These are phyloP conservation scores for Magallana angulata DNA, from an alignment of 1,140 invertebrate species.

Conservation along the genomic window DNA sequence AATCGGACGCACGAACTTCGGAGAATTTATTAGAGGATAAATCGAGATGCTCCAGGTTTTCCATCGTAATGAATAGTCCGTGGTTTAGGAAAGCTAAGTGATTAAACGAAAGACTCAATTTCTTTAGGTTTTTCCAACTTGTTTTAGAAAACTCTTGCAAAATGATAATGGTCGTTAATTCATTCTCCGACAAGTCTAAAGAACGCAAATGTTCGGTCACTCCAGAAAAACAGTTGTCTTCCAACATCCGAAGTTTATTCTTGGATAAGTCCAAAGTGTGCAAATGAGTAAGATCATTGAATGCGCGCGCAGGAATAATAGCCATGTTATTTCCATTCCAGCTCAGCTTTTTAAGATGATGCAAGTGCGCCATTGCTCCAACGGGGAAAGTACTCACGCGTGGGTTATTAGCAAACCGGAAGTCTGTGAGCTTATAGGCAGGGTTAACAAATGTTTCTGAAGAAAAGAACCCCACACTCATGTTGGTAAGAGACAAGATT, in stretches of 20 bases:
- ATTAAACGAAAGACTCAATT: not conserved
- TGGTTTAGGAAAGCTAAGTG: not conserved
- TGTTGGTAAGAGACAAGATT: not conserved
- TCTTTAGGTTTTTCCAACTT: not conserved
- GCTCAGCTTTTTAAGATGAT: not conserved
- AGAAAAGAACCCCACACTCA: not conserved
- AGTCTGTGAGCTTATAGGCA: not conserved
- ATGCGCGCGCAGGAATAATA: not conserved
- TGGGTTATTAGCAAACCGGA: not conserved
- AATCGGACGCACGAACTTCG: not conserved
- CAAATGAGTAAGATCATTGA: not conserved
- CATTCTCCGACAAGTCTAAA: not conserved
- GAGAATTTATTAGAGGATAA: not conserved
- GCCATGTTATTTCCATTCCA: slow-evolving; percentile 8
- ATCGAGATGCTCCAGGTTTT: not conserved
- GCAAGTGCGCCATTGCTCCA: not conserved
- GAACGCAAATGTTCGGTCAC: not conserved
- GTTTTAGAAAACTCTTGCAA: slow-evolving; percentile 4
- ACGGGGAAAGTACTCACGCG: not conserved
- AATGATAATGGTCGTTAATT: not conserved
- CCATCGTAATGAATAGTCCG: not conserved
- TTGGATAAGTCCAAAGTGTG: not conserved
- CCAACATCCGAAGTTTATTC: not conserved
- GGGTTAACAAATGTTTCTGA: not conserved
- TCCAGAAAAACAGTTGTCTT: not conserved